Conservation (phyloP, 2,888 invertebrate genomes). For the Acanthosepion esculentum region DNA sequence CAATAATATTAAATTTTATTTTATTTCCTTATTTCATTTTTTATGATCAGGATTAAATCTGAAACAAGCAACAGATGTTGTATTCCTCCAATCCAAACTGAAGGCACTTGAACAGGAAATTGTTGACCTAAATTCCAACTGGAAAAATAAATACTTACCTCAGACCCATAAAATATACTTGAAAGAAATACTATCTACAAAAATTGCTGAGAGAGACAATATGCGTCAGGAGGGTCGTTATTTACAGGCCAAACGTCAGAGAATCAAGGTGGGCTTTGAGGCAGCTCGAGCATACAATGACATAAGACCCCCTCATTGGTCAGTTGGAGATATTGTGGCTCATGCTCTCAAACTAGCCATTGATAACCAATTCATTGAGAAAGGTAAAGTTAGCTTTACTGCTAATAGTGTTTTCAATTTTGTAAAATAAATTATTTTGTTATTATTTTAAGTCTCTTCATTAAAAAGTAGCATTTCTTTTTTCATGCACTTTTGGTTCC, state of each 20-base stretch:
- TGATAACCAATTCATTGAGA: slow-evolving; percentile 51
- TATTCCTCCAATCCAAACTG: slow-evolving; percentile 64
- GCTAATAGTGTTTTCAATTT: neutral
- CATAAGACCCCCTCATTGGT: slow-evolving; percentile 72
- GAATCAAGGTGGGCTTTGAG: slow-evolving; percentile 70
- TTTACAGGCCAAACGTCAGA: slow-evolving; percentile 67
- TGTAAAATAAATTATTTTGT: neutral
- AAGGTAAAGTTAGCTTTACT: slow-evolving; percentile 40
- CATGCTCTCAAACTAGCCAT: slow-evolving; percentile 67
- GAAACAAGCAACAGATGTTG: slow-evolving; percentile 71
- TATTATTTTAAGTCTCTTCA: neutral
- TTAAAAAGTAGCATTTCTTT: neutral
- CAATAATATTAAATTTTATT: neutral
- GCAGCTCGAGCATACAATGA: slow-evolving; percentile 72
- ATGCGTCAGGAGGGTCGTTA: slow-evolving; percentile 66
- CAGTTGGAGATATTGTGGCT: slow-evolving; percentile 67
- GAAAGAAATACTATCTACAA: slow-evolving; percentile 66
- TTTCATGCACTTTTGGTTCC: neutral
- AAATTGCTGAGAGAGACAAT: slow-evolving; percentile 66
- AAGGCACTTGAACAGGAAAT: slow-evolving; percentile 69
- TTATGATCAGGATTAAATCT: slow-evolving; percentile 66
- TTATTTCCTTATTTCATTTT: neutral
- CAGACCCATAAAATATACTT: slow-evolving; percentile 66
- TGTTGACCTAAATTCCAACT: slow-evolving; percentile 70
- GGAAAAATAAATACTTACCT: slow-evolving; percentile 68